Conservation (phyloP, 1,140 invertebrate species). For the Monochamus saltuarius region DNA sequence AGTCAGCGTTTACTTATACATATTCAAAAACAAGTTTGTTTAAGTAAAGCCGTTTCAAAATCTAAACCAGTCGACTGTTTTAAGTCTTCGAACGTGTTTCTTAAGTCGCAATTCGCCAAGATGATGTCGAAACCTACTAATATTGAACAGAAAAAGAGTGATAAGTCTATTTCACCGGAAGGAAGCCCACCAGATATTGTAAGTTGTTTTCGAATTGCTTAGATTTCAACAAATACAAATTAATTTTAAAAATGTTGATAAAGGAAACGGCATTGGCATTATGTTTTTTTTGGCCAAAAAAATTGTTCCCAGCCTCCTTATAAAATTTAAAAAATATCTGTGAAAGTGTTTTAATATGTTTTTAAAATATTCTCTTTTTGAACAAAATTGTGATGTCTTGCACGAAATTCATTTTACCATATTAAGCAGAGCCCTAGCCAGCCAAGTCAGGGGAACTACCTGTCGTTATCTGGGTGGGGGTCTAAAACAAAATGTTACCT, state of each 20-base stretch:
- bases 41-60: constrained; percentile 19
- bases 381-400: no score
- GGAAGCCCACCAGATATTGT: constrained; percentile 37
- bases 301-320: background rate
- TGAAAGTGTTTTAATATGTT: no score
- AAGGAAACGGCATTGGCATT: background rate
- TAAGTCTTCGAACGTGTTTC: constrained; percentile 1
- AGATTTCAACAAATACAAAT: background rate
- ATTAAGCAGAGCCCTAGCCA: no score
- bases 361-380: no score
- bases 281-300: background rate
- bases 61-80: constrained; percentile 17
- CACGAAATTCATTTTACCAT: no score
- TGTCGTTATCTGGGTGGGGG: no score
- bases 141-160: constrained; percentile 13
- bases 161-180: constrained; percentile 5
- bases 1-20: no score
- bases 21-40: constrained; percentile 17
- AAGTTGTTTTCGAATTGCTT: constrained; percentile 21
- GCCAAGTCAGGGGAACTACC: no score
- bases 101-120: constrained; percentile 1
- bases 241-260: constrained; percentile 15
- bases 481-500: no score
- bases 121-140: constrained; percentile 35
- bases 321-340: constrained; percentile 11